phyloP scores from a whole-genome alignment of 1,140 invertebrate genomes.

The Drosophila sp. region DNA sequence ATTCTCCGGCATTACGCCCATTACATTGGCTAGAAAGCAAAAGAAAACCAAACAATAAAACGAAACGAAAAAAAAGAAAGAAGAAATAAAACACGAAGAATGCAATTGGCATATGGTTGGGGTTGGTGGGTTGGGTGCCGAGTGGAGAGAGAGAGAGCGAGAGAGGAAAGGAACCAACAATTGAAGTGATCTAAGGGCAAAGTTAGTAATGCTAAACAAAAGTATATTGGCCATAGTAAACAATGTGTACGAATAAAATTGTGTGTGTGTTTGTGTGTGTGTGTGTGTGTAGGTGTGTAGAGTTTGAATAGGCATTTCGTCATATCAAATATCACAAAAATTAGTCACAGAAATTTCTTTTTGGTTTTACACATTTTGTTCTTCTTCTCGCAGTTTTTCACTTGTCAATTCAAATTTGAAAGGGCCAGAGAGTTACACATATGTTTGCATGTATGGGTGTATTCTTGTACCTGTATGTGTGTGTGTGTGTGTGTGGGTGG shows the following conservation, averaged over 20 bases:
- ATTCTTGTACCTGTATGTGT: slow-evolving; percentile 17
- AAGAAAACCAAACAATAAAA: slow-evolving; percentile 46
- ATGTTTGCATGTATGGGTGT: slow-evolving; percentile 19
- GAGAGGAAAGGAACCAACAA: neutral
- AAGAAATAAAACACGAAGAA: slow-evolving; percentile 23
- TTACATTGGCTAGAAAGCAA: slow-evolving; percentile 76
- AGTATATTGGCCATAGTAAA: neutral
- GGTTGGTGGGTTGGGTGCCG: neutral
- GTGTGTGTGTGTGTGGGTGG: slow-evolving; percentile 11
- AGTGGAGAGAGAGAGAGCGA: neutral
- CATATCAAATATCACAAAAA: slow-evolving; percentile 74
- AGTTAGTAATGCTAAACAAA: slow-evolving; percentile 2
- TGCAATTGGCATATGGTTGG: neutral
- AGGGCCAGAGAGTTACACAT: slow-evolving; percentile 17
- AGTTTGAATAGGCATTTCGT: slow-evolving; percentile 42
- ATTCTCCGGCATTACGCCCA: slow-evolving; percentile 83
- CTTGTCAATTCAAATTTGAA: slow-evolving; percentile 50
- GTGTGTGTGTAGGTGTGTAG: slow-evolving; percentile 19
- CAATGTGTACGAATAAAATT: neutral
- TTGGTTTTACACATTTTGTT: slow-evolving; percentile 15
- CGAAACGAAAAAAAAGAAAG: slow-evolving; percentile 30
- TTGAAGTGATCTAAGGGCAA: slow-evolving; percentile 1
- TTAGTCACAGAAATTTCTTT: slow-evolving; percentile 58
- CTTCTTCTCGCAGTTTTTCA: slow-evolving; percentile 49
- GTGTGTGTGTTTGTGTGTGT: neutral